These are phyloP conservation scores for Dicentrarchus labrax DNA, from an alignment of 2,113 vertebrate species.

Conservation along the genomic window DNA sequence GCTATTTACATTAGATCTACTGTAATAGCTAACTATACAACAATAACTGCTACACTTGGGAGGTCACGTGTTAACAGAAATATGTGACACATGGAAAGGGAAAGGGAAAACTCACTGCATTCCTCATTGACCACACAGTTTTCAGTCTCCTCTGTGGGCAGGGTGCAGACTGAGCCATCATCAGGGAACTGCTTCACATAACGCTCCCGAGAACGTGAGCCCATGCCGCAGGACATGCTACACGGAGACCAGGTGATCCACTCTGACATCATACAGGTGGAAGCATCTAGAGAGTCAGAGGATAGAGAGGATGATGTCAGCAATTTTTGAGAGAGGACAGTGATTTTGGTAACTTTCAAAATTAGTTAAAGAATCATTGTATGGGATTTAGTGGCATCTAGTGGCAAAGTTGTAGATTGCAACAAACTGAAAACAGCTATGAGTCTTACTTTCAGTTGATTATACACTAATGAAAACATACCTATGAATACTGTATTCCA, in stretches of 20 bases:
- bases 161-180: conserved; percentile 93
- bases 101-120: conserved; percentile 88
- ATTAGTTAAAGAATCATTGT: too few species aligned
- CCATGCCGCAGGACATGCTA: conserved; percentile 92
- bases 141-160: conserved; percentile 94
- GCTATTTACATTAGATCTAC: neutral
- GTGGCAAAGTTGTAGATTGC: too few species aligned
- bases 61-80: too few species aligned
- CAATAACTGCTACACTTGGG: neutral
- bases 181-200: conserved; percentile 98
- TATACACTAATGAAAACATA: too few species aligned
- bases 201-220: conserved; percentile 92
- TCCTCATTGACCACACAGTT: conserved; percentile 96
- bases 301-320: conserved; percentile 2
- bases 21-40: too few species aligned
- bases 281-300: conserved; percentile 85
- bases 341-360: neutral
- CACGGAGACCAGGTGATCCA: conserved; percentile 99
- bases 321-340: neutral
- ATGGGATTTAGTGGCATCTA: too few species aligned
- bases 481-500: too few species aligned
- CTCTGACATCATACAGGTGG: conserved; percentile 99
- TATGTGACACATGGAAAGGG: neutral
- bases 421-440: too few species aligned
- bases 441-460: too few species aligned